These are phyloP conservation scores for Vulpes lagopus DNA, from an alignment of 2,113 vertebrate species.

Conservation along the genomic window DNA sequence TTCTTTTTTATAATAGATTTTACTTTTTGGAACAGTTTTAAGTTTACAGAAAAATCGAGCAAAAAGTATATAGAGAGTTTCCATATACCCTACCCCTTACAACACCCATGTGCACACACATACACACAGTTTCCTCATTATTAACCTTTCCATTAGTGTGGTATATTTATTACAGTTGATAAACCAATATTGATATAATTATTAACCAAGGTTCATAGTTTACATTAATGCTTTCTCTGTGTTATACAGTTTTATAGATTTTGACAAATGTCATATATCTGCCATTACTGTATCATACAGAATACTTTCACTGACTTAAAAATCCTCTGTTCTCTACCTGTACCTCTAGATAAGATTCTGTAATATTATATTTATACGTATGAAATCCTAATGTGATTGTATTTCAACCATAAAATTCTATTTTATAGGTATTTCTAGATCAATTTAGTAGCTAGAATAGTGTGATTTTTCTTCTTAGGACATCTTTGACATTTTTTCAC, in stretches of 20 bases:
- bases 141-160: not conserved
- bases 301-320: not conserved
- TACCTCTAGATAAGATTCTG: not conserved
- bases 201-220: not conserved
- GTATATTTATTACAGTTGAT: not conserved
- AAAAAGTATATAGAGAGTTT: not conserved
- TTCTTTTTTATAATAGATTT: not conserved
- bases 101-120: not conserved
- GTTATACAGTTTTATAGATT: not conserved
- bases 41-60: not conserved
- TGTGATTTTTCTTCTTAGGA: not conserved
- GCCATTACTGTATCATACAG: not conserved
- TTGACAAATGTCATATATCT: not conserved
- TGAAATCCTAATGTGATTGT: not conserved
- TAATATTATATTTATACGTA: not conserved
- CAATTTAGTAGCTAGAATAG: not conserved
- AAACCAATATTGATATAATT: not conserved
- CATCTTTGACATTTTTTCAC: not conserved
- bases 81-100: not conserved
- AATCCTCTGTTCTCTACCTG: not conserved
- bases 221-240: not conserved
- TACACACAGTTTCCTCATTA: not conserved
- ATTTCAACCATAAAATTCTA: constrained; percentile 28
- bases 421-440: constrained; percentile 19
- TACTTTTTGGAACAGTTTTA: not conserved